A percentile compares a stretch with the other conserved stretches of the same genome.
Evolutionary conservation across 2,113 vertebrate genomes (phyloP).

Genomic region (Podarcis cretensis): DNA sequence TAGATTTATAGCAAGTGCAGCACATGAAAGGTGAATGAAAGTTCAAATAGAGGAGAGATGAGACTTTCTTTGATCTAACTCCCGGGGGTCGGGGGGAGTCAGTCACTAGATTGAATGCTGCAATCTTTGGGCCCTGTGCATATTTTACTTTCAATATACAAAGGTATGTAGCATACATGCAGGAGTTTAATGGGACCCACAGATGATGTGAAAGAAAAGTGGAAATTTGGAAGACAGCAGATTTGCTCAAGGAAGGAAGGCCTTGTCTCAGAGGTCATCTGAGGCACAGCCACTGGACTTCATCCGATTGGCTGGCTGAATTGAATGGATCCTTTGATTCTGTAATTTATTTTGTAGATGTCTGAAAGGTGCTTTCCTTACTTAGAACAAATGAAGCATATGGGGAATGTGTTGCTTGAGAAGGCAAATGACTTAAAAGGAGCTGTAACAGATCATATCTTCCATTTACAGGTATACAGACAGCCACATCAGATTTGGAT

Average conservation of each 20-base stretch:
- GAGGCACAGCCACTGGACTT: not conserved
- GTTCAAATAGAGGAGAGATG: not conserved
- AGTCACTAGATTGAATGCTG: too few species aligned
- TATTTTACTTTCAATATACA: not conserved
- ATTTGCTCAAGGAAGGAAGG: not conserved
- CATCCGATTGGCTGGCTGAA: not conserved
- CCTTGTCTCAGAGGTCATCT: not conserved
- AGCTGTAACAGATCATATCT: constrained; percentile 56
- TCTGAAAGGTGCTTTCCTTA: not conserved
- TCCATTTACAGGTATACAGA: constrained; percentile 40
- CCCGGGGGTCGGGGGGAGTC: too few species aligned
- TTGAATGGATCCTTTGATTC: not conserved
- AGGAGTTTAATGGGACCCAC: not conserved
- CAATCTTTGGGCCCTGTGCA: not conserved
- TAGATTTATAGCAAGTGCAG: not conserved
- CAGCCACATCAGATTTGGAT: constrained; percentile 44
- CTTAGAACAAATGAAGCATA: not conserved
- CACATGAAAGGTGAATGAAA: not conserved
- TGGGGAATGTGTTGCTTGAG: constrained; percentile 43
- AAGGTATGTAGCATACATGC: not conserved
- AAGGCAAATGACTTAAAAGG: constrained; percentile 37
- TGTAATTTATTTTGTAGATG: not conserved
- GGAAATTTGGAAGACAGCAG: not conserved
- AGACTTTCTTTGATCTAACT: not conserved
- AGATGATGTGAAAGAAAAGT: not conserved